A percentile compares a stretch with the other conserved stretches of the same genome.
Evolutionary conservation across 2,888 invertebrate genomes (phyloP).

Genomic region (Chaetogeoica ovagalla): DNA sequence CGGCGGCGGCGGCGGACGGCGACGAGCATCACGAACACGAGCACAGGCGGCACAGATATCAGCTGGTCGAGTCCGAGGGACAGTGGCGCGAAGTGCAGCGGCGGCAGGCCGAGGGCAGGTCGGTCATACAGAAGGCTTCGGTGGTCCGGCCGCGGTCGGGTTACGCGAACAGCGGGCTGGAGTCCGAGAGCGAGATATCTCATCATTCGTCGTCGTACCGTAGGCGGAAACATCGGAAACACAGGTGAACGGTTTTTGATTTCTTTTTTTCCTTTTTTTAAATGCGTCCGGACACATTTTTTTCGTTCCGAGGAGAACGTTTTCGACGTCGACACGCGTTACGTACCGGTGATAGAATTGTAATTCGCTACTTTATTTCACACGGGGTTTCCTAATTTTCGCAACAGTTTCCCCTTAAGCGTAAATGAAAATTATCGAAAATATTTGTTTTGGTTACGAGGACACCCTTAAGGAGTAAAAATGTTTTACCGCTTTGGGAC

Average conservation of each 20-base stretch:
- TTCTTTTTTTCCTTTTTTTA: not conserved
- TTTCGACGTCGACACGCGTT: too few species aligned
- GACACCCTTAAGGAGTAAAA: too few species aligned
- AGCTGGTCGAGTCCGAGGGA: constrained; percentile 82
- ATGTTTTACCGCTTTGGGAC: too few species aligned
- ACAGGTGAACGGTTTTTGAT: too few species aligned
- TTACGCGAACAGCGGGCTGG: constrained; percentile 60
- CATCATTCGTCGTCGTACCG: constrained; percentile 55
- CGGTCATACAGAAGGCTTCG: constrained; percentile 71
- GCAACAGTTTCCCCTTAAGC: too few species aligned
- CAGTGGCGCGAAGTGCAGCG: constrained; percentile 88
- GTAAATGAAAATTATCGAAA: too few species aligned
- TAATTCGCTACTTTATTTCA: too few species aligned
- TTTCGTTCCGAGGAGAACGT: too few species aligned
- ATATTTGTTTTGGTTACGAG: too few species aligned
- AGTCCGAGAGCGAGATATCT: constrained; percentile 62
- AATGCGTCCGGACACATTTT: not conserved
- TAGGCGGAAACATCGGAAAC: constrained; percentile 59
- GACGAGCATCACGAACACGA: not conserved
- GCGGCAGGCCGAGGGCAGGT: constrained; percentile 68
- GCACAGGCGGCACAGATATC: constrained; percentile 60
- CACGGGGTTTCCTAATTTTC: too few species aligned
- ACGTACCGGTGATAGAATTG: too few species aligned
- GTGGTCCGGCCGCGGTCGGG: constrained; percentile 63
- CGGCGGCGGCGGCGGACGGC: constrained; percentile 54